phyloP scores from a whole-genome alignment of 1,140 invertebrate genomes.

The Drosophila nannoptera region DNA sequence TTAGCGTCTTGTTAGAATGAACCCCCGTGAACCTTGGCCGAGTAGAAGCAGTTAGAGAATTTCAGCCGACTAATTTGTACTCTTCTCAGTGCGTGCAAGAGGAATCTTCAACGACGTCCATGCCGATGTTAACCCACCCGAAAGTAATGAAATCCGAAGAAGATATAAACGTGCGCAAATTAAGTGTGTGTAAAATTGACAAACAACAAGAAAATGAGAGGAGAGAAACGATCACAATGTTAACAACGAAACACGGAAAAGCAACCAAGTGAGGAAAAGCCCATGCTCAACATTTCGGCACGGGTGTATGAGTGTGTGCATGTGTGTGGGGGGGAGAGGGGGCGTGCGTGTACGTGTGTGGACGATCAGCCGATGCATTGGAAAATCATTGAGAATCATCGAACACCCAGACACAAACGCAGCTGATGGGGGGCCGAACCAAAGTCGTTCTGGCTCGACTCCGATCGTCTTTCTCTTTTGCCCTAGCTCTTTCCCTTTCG shows the following conservation, averaged over 20 bases:
- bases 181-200: conserved; percentile 60
- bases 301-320: conserved; percentile 9
- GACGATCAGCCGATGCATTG: conserved; percentile 9
- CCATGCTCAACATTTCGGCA: conserved; percentile 12
- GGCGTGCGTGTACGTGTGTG: conserved; percentile 9
- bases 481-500: conserved; percentile 8
- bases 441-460: not conserved
- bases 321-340: not conserved
- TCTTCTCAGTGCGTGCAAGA: conserved; percentile 24
- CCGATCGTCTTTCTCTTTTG: too few species aligned
- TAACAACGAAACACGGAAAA: conserved; percentile 44
- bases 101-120: conserved; percentile 2
- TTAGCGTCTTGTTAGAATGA: conserved; percentile 36
- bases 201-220: conserved; percentile 44
- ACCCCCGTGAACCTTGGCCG: conserved; percentile 42
- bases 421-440: conserved; percentile 21
- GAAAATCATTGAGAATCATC: conserved; percentile 10
- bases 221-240: conserved; percentile 41
- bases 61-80: conserved; percentile 63
- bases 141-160: not conserved
- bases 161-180: conserved; percentile 51
- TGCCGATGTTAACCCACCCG: too few species aligned
- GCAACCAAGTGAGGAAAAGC: conserved; percentile 48
- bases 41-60: conserved; percentile 19
- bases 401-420: conserved; percentile 30